A percentile compares a stretch with the other conserved stretches of the same genome.
phyloP scores from a whole-genome alignment of 2,888 invertebrate genomes.

The Malacosoma neustria region DNA sequence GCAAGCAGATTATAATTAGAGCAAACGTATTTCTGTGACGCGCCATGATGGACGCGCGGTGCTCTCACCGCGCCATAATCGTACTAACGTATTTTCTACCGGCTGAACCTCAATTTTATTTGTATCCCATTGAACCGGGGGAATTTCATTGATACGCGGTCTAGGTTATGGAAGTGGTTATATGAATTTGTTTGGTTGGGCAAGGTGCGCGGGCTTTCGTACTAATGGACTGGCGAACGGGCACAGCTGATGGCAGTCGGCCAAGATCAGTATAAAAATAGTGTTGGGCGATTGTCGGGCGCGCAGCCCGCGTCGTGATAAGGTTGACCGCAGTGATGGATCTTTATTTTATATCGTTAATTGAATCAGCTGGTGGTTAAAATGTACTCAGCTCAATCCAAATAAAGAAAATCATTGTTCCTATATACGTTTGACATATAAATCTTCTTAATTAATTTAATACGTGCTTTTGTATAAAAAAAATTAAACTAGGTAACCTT shows the following conservation, averaged over 20 bases:
- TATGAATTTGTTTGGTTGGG: conserved; percentile 38
- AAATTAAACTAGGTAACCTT: no score
- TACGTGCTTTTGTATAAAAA: no score
- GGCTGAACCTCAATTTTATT: conserved; percentile 44
- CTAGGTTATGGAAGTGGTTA: conserved; percentile 35
- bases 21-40: conserved; percentile 59
- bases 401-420: no score
- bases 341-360: conserved; percentile 6
- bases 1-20: conserved; percentile 62
- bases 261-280: conserved; percentile 68
- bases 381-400: no score
- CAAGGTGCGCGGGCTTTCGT: conserved; percentile 71
- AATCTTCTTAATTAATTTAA: no score
- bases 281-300: conserved; percentile 62
- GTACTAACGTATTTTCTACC: conserved; percentile 45
- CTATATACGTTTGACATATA: no score
- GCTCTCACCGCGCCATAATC: conserved; percentile 65
- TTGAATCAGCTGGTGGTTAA: neutral
- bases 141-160: conserved; percentile 49
- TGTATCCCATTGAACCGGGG: conserved; percentile 42
- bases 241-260: conserved; percentile 68
- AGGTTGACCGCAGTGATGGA: conserved; percentile 42
- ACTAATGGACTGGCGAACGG: conserved; percentile 76
- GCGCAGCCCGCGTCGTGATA: conserved; percentile 42
- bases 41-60: conserved; percentile 61